A percentile compares a stretch with the other conserved stretches of the same genome.
phyloP scores from a whole-genome alignment of 1,140 invertebrate genomes.

The Cydia splendana region DNA sequence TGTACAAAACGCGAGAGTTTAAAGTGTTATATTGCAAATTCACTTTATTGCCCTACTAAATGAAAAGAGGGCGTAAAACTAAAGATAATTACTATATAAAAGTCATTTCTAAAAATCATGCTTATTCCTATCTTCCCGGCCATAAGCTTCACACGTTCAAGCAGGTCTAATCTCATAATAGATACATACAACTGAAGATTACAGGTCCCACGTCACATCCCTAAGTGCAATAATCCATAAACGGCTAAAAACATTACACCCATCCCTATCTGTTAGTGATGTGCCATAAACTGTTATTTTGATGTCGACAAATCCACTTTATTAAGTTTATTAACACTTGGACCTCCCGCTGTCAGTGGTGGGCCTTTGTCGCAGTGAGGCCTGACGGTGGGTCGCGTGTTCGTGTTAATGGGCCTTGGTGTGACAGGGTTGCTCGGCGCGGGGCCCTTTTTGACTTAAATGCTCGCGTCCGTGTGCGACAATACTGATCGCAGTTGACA shows the following conservation, averaged over 20 bases:
- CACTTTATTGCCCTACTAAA: too few species aligned
- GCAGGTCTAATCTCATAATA: not conserved
- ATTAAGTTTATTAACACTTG: conserved; percentile 73
- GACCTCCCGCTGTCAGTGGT: conserved; percentile 65
- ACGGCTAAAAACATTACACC: conserved; percentile 28
- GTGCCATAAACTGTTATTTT: conserved; percentile 73
- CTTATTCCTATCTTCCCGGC: not conserved
- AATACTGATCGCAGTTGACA: conserved; percentile 70
- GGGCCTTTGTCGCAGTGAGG: conserved; percentile 61
- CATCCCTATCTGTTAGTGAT: conserved; percentile 53
- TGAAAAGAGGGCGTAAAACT: too few species aligned
- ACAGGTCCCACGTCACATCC: not conserved
- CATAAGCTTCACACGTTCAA: not conserved
- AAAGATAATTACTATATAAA: too few species aligned
- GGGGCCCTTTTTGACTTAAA: conserved; percentile 71
- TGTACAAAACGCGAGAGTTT: too few species aligned
- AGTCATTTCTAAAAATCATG: too few species aligned
- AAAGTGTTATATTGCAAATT: too few species aligned
- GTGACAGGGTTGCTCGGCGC: conserved; percentile 60
- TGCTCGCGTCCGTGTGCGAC: conserved; percentile 65
- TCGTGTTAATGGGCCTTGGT: conserved; percentile 55
- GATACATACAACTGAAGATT: conserved; percentile 3
- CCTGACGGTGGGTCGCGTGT: conserved; percentile 39
- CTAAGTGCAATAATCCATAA: conserved; percentile 30
- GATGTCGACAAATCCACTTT: conserved; percentile 77